Base-by-base conservation (phyloP, 2,888 invertebrate genomes). In the Noctua fimbriata region DNA sequence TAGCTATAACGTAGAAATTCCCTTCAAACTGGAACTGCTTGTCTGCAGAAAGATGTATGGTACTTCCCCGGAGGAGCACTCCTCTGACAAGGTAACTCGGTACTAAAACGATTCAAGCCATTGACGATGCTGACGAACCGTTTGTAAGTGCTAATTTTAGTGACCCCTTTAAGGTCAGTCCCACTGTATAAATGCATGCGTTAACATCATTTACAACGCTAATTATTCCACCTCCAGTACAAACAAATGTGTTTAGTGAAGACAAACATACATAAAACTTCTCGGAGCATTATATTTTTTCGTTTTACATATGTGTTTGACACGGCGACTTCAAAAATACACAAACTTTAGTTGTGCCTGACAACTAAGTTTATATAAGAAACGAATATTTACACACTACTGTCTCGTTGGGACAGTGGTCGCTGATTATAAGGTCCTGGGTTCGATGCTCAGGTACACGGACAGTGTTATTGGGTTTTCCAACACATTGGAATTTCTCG, bases 71-170 rank as follows among this genome's bases (percentile, higher is more conserved):
- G 24, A 70, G 16, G 5, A 52, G 52, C 16, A 2, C 36, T 55
- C 1, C 52, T 10, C 18, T 69, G 5, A n/a, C 24, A 52, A 21
- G 24, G 12, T 36, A 58, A 41, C 41, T 41, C n/a, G 21, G 1
- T 28, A 63, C 36, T 76, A 76, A 82, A 55, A 44, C 9, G 66
- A 58, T 66, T 44, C 44, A 70, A 58, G 10, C 21, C 65, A 60
- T 58, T 49, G 24, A 36, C n/a, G 47, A 47, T 44, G 52, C 81
- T 60, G 49, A 73, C 47, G 36, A 81, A 74, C 36, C 36, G 49
- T 82, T 32, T 47, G 32, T 41, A 60, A 2, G 58, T 69, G 84
- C 58, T 87, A 85, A 87, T 85, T 84, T 41, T 67, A 73, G n/a
- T 79, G 70, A 66, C 84, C 87, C 7, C 28, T 24, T 24, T 71